Base-by-base conservation (phyloP, 2,113 vertebrate species). In the Aldabrachelys gigantea region DNA sequence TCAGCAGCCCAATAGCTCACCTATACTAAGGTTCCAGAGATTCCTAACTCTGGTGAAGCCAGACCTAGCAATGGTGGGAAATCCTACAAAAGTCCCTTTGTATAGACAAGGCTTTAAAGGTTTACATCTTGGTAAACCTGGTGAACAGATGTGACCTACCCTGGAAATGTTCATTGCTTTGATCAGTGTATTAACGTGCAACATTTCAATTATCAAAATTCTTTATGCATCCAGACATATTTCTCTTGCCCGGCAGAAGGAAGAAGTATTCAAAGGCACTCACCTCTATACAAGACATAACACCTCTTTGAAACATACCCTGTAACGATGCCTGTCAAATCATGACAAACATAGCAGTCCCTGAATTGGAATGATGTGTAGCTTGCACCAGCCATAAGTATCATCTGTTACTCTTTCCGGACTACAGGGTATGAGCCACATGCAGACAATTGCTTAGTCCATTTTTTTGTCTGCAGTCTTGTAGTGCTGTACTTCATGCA, bases 91-190 rank as follows among this genome's bases (percentile, higher is more conserved):
- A 1, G 85, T 90, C 89, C 87, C 25, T 94, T 2, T 0, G 8
- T 50, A 62, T 83, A 90, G 89, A 53, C 44, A 75, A 88, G 57
- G 53, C 83, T 91, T 1, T 53, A 50, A 95, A 94, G 53, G 44
- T 95, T 96, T 96, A 84, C 89, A 44, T 93, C 87, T 82, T 96
- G 87, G 93, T 80, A 85, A 87, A 82, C 0, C 10, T 91, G 87
- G 93, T 78, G 91, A 96, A 94, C 94, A 94, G 91, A 95, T 97
- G 93, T 6, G 7, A 75, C 87, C 85, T 89, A 93, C 95, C 95
- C 95, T 96, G 90, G 89, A 95, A 95, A 93, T 92, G 94, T 95
- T 95, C 89, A 89, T 89, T 87, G 5, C 95, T 96, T 96, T 95
- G 85, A 93, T 96, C 89, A 92, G 85, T 88, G 65, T 93, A 94